Percentiles rank a stretch among this genome's conserved stretches.
Evolutionary conservation across 2,888 invertebrate species (phyloP).

Genomic region (Pegoplata infirma): DNA sequence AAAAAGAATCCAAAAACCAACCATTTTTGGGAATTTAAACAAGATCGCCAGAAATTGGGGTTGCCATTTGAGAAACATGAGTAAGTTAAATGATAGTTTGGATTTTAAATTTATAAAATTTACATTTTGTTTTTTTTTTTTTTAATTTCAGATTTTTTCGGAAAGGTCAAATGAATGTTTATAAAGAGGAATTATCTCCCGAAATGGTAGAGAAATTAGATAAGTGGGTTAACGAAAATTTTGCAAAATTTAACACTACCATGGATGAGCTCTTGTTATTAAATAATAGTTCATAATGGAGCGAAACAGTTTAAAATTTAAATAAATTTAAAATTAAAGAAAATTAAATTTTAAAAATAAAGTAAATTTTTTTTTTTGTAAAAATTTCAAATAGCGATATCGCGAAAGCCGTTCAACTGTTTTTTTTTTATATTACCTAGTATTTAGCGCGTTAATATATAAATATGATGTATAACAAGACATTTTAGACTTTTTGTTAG

Average conservation of each 20-base stretch:
- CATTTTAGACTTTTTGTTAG: no score
- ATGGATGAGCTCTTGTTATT: constrained; percentile 56
- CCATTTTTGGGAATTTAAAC: constrained; percentile 66
- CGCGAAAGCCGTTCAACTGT: no score
- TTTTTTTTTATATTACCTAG: no score
- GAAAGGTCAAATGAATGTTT: constrained; percentile 58
- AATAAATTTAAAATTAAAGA: no score
- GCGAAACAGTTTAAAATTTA: no score
- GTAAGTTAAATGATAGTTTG: constrained; percentile 24
- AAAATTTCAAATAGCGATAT: no score
- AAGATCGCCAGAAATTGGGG: constrained; percentile 7
- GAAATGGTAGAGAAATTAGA: constrained; percentile 54
- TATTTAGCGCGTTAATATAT: no score
- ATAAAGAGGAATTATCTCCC: constrained; percentile 55
- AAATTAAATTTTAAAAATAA: no score
- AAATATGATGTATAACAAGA: no score
- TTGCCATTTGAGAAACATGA: constrained; percentile 50
- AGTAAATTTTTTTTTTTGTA: no score
- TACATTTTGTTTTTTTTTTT: neutral
- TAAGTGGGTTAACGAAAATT: constrained; percentile 50
- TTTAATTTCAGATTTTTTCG: constrained; percentile 59
- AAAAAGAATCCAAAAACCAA: constrained; percentile 69
- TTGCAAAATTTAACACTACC: constrained; percentile 42
- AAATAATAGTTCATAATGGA: no score
- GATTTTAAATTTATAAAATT: neutral